Evolutionary conservation across 2,888 invertebrate genomes (phyloP).

Genomic region (Amphipoea lucens): DNA sequence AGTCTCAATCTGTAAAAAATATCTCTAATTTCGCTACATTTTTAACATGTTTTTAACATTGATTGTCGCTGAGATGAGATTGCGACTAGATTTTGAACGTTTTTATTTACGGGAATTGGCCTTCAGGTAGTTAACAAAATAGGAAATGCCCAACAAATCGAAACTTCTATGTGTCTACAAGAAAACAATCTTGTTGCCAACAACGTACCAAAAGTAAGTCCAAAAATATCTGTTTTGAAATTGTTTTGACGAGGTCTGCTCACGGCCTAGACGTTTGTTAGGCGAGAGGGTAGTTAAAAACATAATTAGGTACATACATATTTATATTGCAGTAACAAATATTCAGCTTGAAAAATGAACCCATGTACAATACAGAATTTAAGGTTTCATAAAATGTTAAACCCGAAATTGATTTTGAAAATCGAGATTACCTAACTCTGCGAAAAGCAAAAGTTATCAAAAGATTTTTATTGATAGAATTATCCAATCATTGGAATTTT

Average conservation of each 20-base stretch:
- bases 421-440: neutral
- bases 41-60: too few species aligned
- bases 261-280: neutral
- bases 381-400: neutral
- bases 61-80: too few species aligned
- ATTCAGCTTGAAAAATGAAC: too few species aligned
- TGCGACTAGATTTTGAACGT: too few species aligned
- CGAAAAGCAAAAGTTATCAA: neutral
- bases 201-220: neutral
- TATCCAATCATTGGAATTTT: too few species aligned
- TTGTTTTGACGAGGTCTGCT: too few species aligned
- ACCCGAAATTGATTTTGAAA: neutral
- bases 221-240: neutral
- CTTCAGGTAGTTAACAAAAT: too few species aligned
- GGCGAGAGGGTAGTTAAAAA: neutral
- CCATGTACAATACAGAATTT: neutral
- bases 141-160: too few species aligned
- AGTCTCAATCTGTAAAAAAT: too few species aligned
- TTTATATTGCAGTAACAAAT: neutral
- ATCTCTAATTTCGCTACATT: too few species aligned
- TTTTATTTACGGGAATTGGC: too few species aligned
- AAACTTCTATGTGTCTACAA: neutral
- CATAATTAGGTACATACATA: neutral
- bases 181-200: neutral
- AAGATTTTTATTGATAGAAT: too few species aligned